Percentiles rank a stretch among this genome's conserved stretches.
These are phyloP conservation scores for Microctonus hyperodae DNA, from an alignment of 2,888 invertebrate species.

Conservation along the genomic window DNA sequence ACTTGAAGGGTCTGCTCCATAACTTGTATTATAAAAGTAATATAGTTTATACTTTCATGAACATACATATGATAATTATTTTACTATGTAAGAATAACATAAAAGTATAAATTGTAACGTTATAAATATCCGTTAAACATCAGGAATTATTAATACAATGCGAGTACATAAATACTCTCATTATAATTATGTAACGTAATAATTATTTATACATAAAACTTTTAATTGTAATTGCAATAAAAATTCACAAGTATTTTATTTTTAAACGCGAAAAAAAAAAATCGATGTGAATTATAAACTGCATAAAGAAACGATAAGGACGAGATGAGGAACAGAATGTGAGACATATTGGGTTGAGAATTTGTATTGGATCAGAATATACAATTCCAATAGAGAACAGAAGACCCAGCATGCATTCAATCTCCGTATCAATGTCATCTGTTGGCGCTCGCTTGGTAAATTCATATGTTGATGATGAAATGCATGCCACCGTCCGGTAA, in stretches of 20 bases:
- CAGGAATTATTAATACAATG: too few relatives aligned
- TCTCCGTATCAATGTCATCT: conserved; percentile 21
- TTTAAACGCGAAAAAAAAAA: too few relatives aligned
- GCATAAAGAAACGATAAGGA: background rate
- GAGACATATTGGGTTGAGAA: background rate
- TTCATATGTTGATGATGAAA: background rate
- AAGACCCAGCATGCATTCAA: background rate
- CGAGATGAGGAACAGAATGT: background rate
- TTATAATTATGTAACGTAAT: too few relatives aligned
- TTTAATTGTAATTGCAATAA: too few relatives aligned
- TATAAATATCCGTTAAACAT: too few relatives aligned
- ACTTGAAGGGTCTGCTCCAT: background rate
- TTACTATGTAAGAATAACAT: background rate
- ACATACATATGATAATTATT: background rate
- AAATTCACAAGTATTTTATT: too few relatives aligned
- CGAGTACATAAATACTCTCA: too few relatives aligned
- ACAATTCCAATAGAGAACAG: background rate
- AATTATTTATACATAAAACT: too few relatives aligned
- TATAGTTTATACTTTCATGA: background rate
- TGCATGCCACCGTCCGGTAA: conserved; percentile 19
- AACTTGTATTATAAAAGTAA: background rate
- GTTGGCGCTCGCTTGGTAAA: background rate
- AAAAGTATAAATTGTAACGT: background rate
- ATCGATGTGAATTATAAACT: too few relatives aligned
- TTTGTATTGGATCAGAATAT: background rate